A percentile compares a stretch with the other conserved stretches of the same genome.
These are phyloP conservation scores for Tanaodytes sp. DNA, from an alignment of 2,888 invertebrate genomes.

Conservation along the genomic window DNA sequence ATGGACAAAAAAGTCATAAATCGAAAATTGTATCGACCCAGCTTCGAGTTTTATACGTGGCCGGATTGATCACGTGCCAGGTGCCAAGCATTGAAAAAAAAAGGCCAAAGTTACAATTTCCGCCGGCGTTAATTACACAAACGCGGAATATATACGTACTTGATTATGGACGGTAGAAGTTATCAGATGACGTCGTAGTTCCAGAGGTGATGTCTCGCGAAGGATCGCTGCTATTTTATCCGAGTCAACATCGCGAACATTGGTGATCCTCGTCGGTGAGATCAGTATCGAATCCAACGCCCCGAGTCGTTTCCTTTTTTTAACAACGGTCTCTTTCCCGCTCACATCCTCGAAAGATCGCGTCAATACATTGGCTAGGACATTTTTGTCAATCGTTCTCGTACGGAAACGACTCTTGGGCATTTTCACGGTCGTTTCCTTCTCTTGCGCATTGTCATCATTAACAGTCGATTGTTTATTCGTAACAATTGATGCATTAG, in stretches of 20 bases:
- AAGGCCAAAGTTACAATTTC: too few species aligned
- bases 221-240: constrained; percentile 88
- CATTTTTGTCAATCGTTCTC: constrained; percentile 71
- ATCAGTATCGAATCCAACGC: constrained; percentile 81
- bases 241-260: constrained; percentile 80
- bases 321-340: constrained; percentile 62
- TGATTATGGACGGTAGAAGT: constrained; percentile 88
- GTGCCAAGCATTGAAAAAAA: too few species aligned
- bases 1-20: too few species aligned
- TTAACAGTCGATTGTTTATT: constrained; percentile 62
- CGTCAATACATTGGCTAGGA: constrained; percentile 62
- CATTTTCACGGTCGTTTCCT: constrained; percentile 59
- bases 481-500: constrained; percentile 59
- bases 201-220: constrained; percentile 85
- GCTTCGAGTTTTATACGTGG: too few species aligned
- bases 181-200: constrained; percentile 88
- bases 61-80: too few species aligned
- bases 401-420: constrained; percentile 70
- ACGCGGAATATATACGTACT: constrained; percentile 75
- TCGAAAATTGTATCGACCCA: too few species aligned
- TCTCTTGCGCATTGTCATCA: constrained; percentile 46
- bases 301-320: constrained; percentile 74
- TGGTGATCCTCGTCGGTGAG: constrained; percentile 78
- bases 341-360: constrained; percentile 63
- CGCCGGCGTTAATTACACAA: too few species aligned